Conservation (phyloP, 2,888 invertebrate species). For the Torymus auratus region DNA sequence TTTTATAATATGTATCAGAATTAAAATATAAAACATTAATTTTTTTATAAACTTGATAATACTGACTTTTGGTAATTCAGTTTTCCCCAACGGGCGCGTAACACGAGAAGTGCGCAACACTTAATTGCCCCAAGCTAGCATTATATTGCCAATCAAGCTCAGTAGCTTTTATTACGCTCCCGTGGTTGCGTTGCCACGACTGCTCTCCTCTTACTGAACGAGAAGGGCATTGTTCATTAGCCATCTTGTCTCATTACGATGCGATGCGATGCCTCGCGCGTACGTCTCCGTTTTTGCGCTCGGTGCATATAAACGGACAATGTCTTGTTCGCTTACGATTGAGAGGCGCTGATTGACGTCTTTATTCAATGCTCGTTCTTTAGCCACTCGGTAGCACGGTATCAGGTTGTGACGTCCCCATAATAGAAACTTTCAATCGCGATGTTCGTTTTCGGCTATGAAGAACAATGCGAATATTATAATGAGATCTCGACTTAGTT, state of each 20-base stretch:
- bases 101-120: slow-evolving; percentile 50
- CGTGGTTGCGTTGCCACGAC: slow-evolving; percentile 5
- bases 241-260: slow-evolving; percentile 24
- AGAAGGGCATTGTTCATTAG: slow-evolving; percentile 41
- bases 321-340: background rate
- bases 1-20: too few relatives aligned
- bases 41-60: too few relatives aligned
- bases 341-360: background rate
- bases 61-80: too few relatives aligned
- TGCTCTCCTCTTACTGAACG: slow-evolving; percentile 21
- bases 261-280: slow-evolving; percentile 1
- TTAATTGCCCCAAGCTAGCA: slow-evolving; percentile 56
- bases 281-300: slow-evolving; percentile 18
- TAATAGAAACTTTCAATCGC: too few relatives aligned
- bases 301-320: background rate
- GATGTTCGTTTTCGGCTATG: too few relatives aligned
- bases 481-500: too few relatives aligned
- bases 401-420: too few relatives aligned
- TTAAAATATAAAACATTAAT: too few relatives aligned
- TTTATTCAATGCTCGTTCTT: slow-evolving; percentile 8
- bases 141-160: slow-evolving; percentile 59
- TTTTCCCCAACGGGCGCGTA: slow-evolving; percentile 1
- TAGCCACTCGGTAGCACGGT: too few relatives aligned
- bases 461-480: too few relatives aligned
- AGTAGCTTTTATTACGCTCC: slow-evolving; percentile 52